Evolutionary conservation across 2,888 invertebrate genomes (phyloP).

Genomic region (Lepeophtheirus nordmannii): DNA sequence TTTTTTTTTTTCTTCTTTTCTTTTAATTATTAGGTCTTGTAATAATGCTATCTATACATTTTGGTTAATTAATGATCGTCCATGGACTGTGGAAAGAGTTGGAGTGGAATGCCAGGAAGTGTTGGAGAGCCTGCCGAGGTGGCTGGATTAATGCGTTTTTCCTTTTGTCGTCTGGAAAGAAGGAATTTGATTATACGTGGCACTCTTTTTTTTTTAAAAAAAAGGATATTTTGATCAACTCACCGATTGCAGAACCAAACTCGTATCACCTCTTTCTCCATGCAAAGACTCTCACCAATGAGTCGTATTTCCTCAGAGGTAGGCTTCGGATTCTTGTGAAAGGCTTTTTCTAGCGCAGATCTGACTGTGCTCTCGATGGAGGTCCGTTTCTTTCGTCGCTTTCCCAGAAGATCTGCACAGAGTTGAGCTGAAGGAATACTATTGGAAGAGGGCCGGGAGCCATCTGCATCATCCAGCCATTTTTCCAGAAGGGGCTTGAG

Average conservation of each 20-base stretch:
- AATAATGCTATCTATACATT: too few relatives aligned
- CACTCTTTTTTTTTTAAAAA: too few relatives aligned
- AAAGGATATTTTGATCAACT: slow-evolving; percentile 27
- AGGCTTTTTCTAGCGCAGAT: slow-evolving; percentile 81
- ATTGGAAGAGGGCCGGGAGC: neutral
- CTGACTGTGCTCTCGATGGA: slow-evolving; percentile 86
- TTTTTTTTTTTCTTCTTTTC: too few relatives aligned
- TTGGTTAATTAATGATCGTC: neutral
- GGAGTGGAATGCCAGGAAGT: neutral
- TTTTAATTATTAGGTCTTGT: too few relatives aligned
- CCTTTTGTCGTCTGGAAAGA: slow-evolving; percentile 22
- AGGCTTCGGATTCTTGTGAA: slow-evolving; percentile 84
- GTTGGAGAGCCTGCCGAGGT: neutral
- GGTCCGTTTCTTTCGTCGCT: slow-evolving; percentile 87
- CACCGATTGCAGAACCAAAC: slow-evolving; percentile 84
- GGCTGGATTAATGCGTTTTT: slow-evolving; percentile 23
- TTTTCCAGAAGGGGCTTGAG: slow-evolving; percentile 88
- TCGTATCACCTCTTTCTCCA: slow-evolving; percentile 89
- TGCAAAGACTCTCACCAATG: slow-evolving; percentile 75
- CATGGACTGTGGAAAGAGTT: neutral
- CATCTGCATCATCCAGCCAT: slow-evolving; percentile 85
- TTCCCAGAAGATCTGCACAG: slow-evolving; percentile 70
- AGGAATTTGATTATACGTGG: neutral
- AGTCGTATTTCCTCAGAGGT: slow-evolving; percentile 88
- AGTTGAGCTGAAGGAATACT: slow-evolving; percentile 45